Base-by-base conservation (phyloP, 2,113 vertebrate species). In the Dicrurus megarhynchus region DNA sequence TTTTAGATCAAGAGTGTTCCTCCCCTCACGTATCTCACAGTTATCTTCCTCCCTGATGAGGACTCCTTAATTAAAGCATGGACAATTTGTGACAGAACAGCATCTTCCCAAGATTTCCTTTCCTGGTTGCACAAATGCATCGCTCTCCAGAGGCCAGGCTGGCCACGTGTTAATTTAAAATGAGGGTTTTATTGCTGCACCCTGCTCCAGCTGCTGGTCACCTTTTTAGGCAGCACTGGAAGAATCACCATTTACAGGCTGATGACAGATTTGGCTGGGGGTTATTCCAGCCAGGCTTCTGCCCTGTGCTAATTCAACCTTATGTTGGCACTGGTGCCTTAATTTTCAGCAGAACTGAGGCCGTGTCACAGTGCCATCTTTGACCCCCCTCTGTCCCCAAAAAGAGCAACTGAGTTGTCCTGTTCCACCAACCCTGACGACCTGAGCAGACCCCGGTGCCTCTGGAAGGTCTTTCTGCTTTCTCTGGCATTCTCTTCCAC, bases 51-150 rank as follows among this genome's bases (percentile, higher is more conserved):
- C 60, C 41, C 49, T 85, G 82, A 95, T 88, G 95, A 95, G 82
- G 89, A 17, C 28, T 80, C 61, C 63, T 93, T 94, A 94, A 93
- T 95, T 96, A 95, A 94, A 93, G 79, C 92, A 46, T 88, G 92
- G 88, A 41, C 90, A 78, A 69, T 90, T 93, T 84, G 41, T 57
- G 50, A 14, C 42, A 69, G 65, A 82, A 46, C 7, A 44, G 46
- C 23, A 15, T 82, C 21, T 73, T 47, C 42, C 4, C 1, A 65
- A 76, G 78, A 18, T 67, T 80, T 73, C 68, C 47, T 76, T 65
- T 75, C n/a, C 53, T 39, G 47, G 4, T 26, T 75, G 64, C 32
- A 71, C 13, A 65, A 56, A 27, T 16, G 37, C 24, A 1, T 57
- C 4, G 3, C n/a, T 93, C 50, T 70, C n/a, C 50, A n/a, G 57